phyloP scores from a whole-genome alignment of 2,113 vertebrate species.

The Pitta sordida region DNA sequence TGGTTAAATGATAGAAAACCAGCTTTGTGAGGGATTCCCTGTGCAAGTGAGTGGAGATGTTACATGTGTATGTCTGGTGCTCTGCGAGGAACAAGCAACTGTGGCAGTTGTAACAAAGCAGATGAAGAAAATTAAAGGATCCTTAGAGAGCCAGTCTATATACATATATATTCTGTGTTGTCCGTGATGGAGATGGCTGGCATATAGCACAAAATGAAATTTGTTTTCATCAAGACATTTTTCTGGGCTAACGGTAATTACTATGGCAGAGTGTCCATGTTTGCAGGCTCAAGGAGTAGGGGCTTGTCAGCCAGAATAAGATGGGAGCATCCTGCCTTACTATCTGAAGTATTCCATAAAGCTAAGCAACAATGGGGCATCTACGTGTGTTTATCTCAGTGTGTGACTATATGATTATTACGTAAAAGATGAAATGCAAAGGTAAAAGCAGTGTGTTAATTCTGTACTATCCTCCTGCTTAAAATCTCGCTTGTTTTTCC shows the following conservation, averaged over 20 bases:
- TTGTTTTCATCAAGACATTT: neutral
- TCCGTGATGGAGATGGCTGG: neutral
- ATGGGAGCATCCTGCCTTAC: neutral
- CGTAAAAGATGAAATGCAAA: neutral
- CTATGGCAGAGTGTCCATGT: neutral
- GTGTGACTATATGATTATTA: neutral
- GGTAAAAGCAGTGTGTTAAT: neutral
- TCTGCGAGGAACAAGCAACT: neutral
- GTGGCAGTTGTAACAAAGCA: constrained; percentile 1
- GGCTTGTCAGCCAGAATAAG: neutral
- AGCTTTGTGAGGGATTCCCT: neutral
- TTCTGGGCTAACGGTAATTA: neutral
- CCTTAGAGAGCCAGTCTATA: neutral
- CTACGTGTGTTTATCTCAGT: neutral
- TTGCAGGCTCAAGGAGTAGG: neutral
- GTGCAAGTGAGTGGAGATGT: neutral
- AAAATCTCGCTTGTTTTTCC: neutral
- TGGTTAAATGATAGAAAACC: neutral
- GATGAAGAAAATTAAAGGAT: neutral
- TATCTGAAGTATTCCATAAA: neutral
- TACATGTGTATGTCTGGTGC: neutral
- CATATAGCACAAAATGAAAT: neutral
- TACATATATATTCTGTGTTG: neutral
- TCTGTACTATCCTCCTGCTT: neutral
- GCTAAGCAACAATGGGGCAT: neutral